Evolutionary conservation across 2,113 vertebrate species (phyloP).

Genomic region (Crocuta crocuta): DNA sequence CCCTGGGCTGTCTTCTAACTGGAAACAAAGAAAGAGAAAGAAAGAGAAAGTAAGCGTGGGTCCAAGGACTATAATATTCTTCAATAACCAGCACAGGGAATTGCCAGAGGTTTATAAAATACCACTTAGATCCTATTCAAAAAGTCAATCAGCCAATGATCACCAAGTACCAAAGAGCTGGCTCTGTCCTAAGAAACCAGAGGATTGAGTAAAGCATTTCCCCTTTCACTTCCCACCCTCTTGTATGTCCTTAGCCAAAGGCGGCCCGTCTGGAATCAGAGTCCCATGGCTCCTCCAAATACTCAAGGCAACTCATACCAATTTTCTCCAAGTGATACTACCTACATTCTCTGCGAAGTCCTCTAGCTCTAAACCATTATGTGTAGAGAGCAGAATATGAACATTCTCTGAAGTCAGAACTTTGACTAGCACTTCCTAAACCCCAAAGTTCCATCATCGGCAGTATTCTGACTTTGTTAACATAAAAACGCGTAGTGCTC

Average conservation of each 20-base stretch:
- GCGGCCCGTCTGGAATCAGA: neutral
- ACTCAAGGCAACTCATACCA: accelerated
- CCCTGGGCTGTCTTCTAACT: neutral
- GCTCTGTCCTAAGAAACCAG: neutral
- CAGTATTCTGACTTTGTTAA: neutral
- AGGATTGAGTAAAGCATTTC: neutral
- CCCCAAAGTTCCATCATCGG: neutral
- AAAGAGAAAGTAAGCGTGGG: neutral
- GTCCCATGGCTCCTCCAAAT: neutral
- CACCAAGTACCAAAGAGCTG: neutral
- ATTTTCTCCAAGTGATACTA: neutral
- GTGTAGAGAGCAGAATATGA: neutral
- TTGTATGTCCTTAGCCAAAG: neutral
- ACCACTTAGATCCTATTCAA: neutral
- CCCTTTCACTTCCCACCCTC: neutral
- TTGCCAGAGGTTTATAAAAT: constrained; percentile 1
- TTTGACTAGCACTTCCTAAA: neutral
- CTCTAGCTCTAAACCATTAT: neutral
- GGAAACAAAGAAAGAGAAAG: neutral
- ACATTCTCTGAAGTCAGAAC: neutral
- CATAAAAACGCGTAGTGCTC: neutral
- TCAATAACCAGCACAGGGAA: neutral
- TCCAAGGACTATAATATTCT: neutral
- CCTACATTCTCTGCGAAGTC: neutral
- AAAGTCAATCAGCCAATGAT: neutral